These are phyloP conservation scores for Brachypodius melanocephalos DNA, from an alignment of 2,113 vertebrate genomes.

Conservation along the genomic window DNA sequence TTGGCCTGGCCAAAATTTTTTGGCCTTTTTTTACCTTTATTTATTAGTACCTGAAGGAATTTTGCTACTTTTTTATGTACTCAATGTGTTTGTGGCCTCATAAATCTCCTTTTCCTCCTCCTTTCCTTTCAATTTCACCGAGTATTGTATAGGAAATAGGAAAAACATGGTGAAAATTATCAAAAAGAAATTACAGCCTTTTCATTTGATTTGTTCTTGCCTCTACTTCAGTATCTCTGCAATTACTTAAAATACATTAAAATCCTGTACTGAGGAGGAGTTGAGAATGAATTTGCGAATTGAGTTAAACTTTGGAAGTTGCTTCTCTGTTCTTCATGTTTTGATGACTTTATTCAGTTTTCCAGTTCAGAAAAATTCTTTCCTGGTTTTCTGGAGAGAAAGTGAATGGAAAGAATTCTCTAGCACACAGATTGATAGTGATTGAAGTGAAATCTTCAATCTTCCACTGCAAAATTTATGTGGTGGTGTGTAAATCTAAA, in stretches of 20 bases:
- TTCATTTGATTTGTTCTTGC: background rate
- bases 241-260: background rate
- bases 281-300: background rate
- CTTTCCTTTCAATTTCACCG: background rate
- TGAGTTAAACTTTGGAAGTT: background rate
- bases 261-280: background rate
- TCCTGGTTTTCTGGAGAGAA: background rate
- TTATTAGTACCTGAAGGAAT: background rate
- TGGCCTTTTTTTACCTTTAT: too few species aligned
- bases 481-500: background rate
- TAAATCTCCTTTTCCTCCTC: background rate
- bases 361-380: background rate
- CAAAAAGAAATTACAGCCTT: background rate
- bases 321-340: fast-evolving
- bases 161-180: background rate
- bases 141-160: background rate
- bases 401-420: background rate
- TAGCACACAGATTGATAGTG: too few species aligned
- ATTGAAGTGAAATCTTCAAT: background rate
- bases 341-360: background rate
- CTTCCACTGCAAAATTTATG: background rate
- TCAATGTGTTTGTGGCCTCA: fast-evolving
- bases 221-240: background rate
- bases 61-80: background rate
- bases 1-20: background rate